Evolutionary conservation across 2,797 vertebrate species (phyloP).

Genomic region (Peromyscus melanophrys): DNA sequence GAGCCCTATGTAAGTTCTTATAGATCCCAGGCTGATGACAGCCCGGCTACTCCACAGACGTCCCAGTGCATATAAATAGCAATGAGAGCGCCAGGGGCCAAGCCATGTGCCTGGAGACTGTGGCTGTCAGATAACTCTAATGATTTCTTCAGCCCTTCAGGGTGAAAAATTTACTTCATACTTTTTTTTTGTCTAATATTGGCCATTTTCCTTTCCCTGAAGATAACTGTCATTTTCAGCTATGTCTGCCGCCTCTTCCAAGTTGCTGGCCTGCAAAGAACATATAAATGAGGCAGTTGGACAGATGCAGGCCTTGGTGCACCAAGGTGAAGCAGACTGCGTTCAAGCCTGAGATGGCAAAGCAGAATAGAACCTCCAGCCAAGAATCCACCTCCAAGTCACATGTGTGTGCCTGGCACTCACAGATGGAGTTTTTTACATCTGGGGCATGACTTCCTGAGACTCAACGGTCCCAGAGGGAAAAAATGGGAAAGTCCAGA

Average conservation of each 20-base stretch:
- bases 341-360: not conserved
- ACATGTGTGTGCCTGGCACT: not conserved
- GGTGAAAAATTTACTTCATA: constrained; percentile 84
- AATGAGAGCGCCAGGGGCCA: constrained; percentile 71
- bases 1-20: constrained; percentile 31
- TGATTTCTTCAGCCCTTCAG: constrained; percentile 83
- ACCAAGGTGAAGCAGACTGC: too few relatives aligned
- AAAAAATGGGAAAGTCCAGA: not conserved
- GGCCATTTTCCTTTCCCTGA: constrained; percentile 82
- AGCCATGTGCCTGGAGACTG: constrained; percentile 76
- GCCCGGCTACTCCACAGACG: constrained; percentile 7
- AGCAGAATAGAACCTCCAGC: rapidly evolving
- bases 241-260: constrained; percentile 67
- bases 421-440: not conserved
- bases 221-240: constrained; percentile 82
- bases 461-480: constrained; percentile 5
- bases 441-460: constrained; percentile 6
- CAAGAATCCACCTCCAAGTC: not conserved
- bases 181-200: constrained; percentile 82
- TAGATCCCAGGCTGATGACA: constrained; percentile 58
- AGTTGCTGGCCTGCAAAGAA: constrained; percentile 54
- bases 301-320: not conserved
- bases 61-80: constrained; percentile 74
- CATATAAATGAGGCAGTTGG: not conserved
- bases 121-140: constrained; percentile 77